These are phyloP conservation scores for Synanthedon formicaeformis DNA, from an alignment of 2,888 invertebrate genomes.

Conservation along the genomic window DNA sequence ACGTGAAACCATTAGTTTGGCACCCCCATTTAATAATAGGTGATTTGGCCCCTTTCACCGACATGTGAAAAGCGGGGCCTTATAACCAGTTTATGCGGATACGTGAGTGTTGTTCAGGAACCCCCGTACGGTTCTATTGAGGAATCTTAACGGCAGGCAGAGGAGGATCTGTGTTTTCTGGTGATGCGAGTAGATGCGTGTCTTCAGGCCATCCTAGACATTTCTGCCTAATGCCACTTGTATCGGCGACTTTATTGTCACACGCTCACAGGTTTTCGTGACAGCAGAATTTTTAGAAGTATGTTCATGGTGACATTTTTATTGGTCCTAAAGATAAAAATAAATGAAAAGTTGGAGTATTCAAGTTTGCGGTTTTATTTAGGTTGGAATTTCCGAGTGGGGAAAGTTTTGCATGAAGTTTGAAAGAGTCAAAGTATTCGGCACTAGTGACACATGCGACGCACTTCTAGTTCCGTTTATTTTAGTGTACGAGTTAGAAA, in stretches of 20 bases:
- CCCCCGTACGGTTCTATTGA: neutral
- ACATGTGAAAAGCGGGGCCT: slow-evolving; percentile 21
- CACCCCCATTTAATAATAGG: slow-evolving; percentile 65
- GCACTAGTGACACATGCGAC: neutral
- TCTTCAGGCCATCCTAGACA: slow-evolving; percentile 45
- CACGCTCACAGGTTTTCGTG: slow-evolving; percentile 49
- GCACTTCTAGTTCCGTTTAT: neutral
- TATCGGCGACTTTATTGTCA: slow-evolving; percentile 63
- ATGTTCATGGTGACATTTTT: slow-evolving; percentile 56
- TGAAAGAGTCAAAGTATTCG: neutral
- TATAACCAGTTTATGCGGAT: slow-evolving; percentile 25
- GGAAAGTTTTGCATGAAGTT: neutral
- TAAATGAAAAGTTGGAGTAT: slow-evolving; percentile 55
- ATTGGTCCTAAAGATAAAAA: slow-evolving; percentile 53
- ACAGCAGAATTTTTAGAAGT: slow-evolving; percentile 47
- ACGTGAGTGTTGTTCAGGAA: slow-evolving; percentile 15
- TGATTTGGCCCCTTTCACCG: slow-evolving; percentile 47
- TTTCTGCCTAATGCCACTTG: slow-evolving; percentile 61
- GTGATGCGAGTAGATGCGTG: slow-evolving; percentile 45
- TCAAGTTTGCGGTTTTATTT: slow-evolving; percentile 44
- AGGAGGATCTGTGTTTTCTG: slow-evolving; percentile 22
- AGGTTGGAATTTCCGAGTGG: slow-evolving; percentile 1
- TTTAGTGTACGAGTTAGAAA: no score
- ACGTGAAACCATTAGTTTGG: slow-evolving; percentile 60
- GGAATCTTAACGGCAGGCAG: slow-evolving; percentile 7